phyloP scores from a whole-genome alignment of 2,888 invertebrate genomes.

The Danaus chrysippus region DNA sequence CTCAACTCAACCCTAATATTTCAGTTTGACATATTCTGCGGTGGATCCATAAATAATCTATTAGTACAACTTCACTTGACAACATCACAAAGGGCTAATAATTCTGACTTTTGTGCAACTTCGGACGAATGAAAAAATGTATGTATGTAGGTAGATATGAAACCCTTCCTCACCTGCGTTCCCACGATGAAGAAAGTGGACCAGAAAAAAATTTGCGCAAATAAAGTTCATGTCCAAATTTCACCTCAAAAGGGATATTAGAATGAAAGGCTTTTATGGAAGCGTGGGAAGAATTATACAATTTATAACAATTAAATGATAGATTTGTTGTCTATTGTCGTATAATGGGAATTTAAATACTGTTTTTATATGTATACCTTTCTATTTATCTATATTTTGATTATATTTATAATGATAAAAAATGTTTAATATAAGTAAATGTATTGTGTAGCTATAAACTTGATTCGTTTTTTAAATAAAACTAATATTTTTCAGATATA shows the following conservation, averaged over 20 bases:
- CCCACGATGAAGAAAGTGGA: constrained; percentile 76
- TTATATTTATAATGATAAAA: too few relatives aligned
- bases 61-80: constrained; percentile 74
- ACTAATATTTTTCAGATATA: too few relatives aligned
- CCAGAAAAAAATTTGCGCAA: constrained; percentile 68
- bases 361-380: too few relatives aligned
- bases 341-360: too few relatives aligned
- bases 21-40: constrained; percentile 46
- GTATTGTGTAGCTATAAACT: too few relatives aligned
- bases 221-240: constrained; percentile 66
- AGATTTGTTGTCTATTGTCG: too few relatives aligned
- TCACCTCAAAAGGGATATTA: constrained; percentile 57
- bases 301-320: background rate
- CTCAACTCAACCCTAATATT: constrained; percentile 23
- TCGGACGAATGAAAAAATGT: constrained; percentile 51
- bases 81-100: constrained; percentile 65
- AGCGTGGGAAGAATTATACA: constrained; percentile 57
- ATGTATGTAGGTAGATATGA: constrained; percentile 61
- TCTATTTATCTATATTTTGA: too few relatives aligned
- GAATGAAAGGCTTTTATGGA: constrained; percentile 43
- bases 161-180: constrained; percentile 78
- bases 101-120: constrained; percentile 72
- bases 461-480: too few relatives aligned
- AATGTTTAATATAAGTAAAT: too few relatives aligned
- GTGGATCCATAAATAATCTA: constrained; percentile 75